Evolutionary conservation across 2,888 invertebrate genomes (phyloP).

Genomic region (Elegia similella): DNA sequence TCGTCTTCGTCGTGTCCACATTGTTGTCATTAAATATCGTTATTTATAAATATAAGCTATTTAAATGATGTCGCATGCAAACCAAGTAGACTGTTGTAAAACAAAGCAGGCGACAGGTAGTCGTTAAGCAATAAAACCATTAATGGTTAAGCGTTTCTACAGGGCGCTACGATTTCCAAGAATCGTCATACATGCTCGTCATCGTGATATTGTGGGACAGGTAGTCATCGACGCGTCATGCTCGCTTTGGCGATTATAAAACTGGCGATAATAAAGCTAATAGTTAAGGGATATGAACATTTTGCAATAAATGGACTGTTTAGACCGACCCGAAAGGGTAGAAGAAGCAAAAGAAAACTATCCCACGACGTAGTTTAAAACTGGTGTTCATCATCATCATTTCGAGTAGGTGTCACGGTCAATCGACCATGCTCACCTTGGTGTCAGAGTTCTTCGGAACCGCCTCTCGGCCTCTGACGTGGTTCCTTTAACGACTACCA

Average conservation of each 20-base stretch:
- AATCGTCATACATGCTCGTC: constrained; percentile 7
- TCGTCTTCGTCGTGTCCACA: no score
- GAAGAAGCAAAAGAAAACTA: no score
- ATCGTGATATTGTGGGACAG: constrained; percentile 7
- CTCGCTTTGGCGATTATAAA: constrained; percentile 28
- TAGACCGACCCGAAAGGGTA: no score
- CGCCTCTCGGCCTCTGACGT: no score
- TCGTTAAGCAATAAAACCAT: constrained; percentile 1
- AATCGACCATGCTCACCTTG: no score
- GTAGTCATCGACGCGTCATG: constrained; percentile 11
- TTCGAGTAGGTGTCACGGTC: no score
- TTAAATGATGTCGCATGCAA: background rate
- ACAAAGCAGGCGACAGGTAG: background rate
- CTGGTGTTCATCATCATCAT: no score
- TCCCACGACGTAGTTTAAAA: no score
- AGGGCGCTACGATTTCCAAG: background rate
- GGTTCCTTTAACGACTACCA: no score
- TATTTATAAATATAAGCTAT: background rate
- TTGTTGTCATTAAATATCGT: no score
- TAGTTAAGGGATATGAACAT: constrained; percentile 28
- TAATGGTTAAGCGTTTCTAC: constrained; percentile 1
- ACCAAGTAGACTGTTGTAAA: background rate
- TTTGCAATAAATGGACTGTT: background rate
- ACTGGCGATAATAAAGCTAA: constrained; percentile 33
- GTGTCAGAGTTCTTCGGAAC: no score